Base-by-base conservation (phyloP, 2,113 vertebrate species). In the Quiscalus mexicanus region DNA sequence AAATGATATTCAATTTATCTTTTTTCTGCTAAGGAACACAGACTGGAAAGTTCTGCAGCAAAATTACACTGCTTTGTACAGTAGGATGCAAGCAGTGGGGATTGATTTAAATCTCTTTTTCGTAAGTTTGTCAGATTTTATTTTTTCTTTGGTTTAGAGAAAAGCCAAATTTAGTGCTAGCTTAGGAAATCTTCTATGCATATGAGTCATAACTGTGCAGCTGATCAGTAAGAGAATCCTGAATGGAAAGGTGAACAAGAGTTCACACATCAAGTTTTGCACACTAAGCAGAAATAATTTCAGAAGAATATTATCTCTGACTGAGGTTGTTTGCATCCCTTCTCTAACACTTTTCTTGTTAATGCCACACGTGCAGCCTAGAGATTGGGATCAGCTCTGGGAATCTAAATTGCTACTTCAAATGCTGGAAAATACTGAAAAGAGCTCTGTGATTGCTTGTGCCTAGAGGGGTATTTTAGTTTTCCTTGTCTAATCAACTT, bases 351-450 rank as follows among this genome's bases (percentile, higher is more conserved):
- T 93, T 93, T 68, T 87, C 76, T 91, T 82, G 59, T 77, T 88
- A 91, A 91, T 94, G 79, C 67, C 82, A 90, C 85, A 93, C 60
- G 60, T 95, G 86, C 87, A 91, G 86, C 63, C 49, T 64, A 68
- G 80, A 89, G 84, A 80, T 84, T 84, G 62, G 75, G 94, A 92
- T 91, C 93, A 84, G 59, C 78, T 90, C 79, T 88, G 74, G 90
- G 93, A 94, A 45, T 94, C 55, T 90, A 96, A 97, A 97, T 91
- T 94, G 81, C 88, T 97, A 58, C 87, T 97, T 97, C 77, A 95
- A 90, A 89, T 91, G 52, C 44, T 94, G 81, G 81, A 73, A 96
- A 84, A 91, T 84, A 94, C 76, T 82, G 87, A 75, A 92, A 96
- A 80, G 71, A 95, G 87, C 47, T 73, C 65, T 12, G 49, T 93